phyloP scores from a whole-genome alignment of 2,888 invertebrate species.

The Phalera bucephala region DNA sequence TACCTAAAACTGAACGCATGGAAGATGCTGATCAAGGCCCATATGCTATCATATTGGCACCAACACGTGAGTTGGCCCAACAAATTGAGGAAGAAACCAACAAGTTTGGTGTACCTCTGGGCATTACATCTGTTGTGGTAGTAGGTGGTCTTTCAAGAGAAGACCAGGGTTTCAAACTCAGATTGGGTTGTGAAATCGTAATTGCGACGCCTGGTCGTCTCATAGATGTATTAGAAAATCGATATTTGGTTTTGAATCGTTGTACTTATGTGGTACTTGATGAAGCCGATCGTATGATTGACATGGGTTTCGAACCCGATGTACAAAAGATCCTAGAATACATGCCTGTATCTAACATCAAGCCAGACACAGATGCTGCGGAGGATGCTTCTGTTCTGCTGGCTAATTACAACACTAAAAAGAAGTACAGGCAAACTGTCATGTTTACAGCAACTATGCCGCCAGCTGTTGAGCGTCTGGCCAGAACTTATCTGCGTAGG shows the following conservation, averaged over 20 bases:
- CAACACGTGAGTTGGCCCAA: conserved; percentile 99
- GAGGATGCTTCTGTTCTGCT: conserved; percentile 96
- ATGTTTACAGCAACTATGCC: conserved; percentile 99
- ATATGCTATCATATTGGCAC: conserved; percentile 99
- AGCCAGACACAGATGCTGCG: conserved; percentile 99
- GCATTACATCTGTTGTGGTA: conserved; percentile 97
- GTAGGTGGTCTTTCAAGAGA: conserved; percentile 99
- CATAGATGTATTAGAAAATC: conserved; percentile 98
- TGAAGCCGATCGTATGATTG: conserved; percentile 99
- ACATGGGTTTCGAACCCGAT: conserved; percentile 99
- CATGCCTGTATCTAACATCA: conserved; percentile 98
- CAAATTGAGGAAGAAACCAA: conserved; percentile 99
- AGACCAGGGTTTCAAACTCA: conserved; percentile 98
- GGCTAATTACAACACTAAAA: conserved; percentile 97
- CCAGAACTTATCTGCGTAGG: conserved; percentile 95
- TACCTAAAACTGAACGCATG: conserved; percentile 96
- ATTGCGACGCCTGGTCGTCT: conserved; percentile 99
- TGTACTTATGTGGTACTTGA: conserved; percentile 99
- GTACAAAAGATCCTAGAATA: conserved; percentile 98
- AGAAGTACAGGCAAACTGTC: conserved; percentile 99
- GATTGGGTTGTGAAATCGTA: conserved; percentile 99
- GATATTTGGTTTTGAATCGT: conserved; percentile 97
- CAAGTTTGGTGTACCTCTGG: conserved; percentile 97
- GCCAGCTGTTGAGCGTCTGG: conserved; percentile 97
- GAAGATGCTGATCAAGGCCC: conserved; percentile 98